Base-by-base conservation (phyloP, 2,113 vertebrate species). In the Sardina pilchardus region DNA sequence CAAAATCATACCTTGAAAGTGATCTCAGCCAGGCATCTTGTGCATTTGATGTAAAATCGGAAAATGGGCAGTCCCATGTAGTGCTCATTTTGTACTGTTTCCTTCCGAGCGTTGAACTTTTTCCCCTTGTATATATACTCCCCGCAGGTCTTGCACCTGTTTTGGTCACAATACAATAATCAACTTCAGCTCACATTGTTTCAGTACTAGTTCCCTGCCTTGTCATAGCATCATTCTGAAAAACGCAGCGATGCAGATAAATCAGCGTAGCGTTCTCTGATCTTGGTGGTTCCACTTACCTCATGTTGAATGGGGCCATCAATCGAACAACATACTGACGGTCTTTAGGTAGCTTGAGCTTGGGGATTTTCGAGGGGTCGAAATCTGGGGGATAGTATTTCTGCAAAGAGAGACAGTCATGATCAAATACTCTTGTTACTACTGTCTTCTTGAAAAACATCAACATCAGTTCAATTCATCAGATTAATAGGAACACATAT, bases 71-170 rank as follows among this genome's bases (percentile, higher is more conserved):
- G 96, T 0, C 98, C 98, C 96, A 99, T 92, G 90, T 99, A 99
- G 0, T 90, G 92, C 89, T 99, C 97, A 16, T 97, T 99, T 94
- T 96, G 96, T 71, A 99, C 97, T 0, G 98, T 99, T 92, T 99
- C 98, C 92, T 99, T 99, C 0, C 98, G 96, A 0, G 98, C 98
- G 0, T 99, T 98, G 87, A 99, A 99, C 93, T 99, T 99, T 91
- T 99, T 99, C 17, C 98, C 97, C 56, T 99, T 99, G 90, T 98
- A 99, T 89, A 99, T 99, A 93, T 99, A 99, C 19, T 99, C 98
- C 0, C 97, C 97, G 19, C 98, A 99, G 0, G 97, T 99, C 94
- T 98, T 99, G 91, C 98, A 98, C 80, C 97, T 98, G 88, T 30
- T 44, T 83, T 63, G 81, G 67, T 2, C 43, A 92, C 19, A 87